Evolutionary conservation across 2,797 vertebrate species (phyloP), one percentile per base, ranked within the genome.

Genomic region (Sebastes itinus): DNA sequence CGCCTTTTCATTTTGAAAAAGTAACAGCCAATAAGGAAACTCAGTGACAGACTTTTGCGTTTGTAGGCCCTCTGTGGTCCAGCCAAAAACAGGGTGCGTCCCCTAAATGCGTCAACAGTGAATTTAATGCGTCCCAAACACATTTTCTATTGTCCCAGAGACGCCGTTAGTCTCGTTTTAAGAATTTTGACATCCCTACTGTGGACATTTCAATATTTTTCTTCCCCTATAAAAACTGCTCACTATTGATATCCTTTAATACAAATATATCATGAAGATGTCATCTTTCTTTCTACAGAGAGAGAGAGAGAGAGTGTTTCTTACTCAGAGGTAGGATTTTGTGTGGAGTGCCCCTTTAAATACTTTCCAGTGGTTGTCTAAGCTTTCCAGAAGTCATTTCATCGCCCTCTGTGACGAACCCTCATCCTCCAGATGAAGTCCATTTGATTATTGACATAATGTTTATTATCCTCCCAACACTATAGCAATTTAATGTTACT

Each of bases 351-450:
- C 62, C 30, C 20, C 28, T 67, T 64, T 10, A 75, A 74, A 61
- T 42, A 54, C 68, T 33, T 63, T 30, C 28, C 77, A 78, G 83
- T 71, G 78, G 83, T 78, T 25, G 23, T 46, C 67, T 62, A 4
- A 61, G 38, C 32, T 62, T 74, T 75, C 61, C 66, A 79, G 32
- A 49, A 38, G 46, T 76, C 35, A 60, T 81, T 63, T 56, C 60
- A 28, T 55, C 2, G 18, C 54, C 42, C 32, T 66, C 54, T 83
- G 75, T 72, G 69, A 62, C 35, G 18, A 78, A 75, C 23, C 5
- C 7, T 75, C 42, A 22, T 66, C 60, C 68, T 78, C n/a, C 61
- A 16, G n/a, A 52, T 46, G 14, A 75, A 76, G 63, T 64, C 61
- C 49, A 60, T 38, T 74, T 30, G 7, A 67, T 32, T 13, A 73